phyloP scores from a whole-genome alignment of 2,888 invertebrate species.

The Drosophila helvetica region DNA sequence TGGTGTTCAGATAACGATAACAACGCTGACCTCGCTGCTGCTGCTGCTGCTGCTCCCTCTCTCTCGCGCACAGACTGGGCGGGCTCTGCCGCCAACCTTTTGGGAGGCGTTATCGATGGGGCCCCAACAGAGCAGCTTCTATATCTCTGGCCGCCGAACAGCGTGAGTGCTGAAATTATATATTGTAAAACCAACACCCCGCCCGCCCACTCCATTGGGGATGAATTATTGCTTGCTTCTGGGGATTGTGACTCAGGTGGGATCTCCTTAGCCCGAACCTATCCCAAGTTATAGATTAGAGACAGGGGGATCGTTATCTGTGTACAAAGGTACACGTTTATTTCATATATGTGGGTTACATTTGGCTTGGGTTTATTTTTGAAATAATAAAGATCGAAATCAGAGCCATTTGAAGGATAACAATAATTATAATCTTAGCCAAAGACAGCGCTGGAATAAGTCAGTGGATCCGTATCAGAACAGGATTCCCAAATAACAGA shows the following conservation, averaged over 20 bases:
- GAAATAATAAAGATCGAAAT: neutral
- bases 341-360: neutral
- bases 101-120: constrained; percentile 50
- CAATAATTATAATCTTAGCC: too few relatives aligned
- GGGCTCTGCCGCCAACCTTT: constrained; percentile 27
- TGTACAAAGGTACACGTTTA: neutral
- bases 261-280: neutral
- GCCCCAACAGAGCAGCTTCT: constrained; percentile 36
- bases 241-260: neutral
- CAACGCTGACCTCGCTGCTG: constrained; percentile 16
- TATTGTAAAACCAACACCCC: neutral
- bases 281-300: neutral
- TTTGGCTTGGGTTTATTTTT: neutral
- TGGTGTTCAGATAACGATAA: constrained; percentile 36
- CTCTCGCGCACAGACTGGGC: constrained; percentile 6
- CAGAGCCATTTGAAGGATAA: too few relatives aligned
- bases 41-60: constrained; percentile 8
- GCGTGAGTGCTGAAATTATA: neutral
- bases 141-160: neutral
- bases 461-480: too few relatives aligned
- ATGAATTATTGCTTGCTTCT: constrained; percentile 10
- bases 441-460: too few relatives aligned
- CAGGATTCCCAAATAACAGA: too few relatives aligned
- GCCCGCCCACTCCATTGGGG: neutral
- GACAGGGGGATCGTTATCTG: neutral